These are phyloP conservation scores for Helicoverpa zea DNA, from an alignment of 1,140 invertebrate genomes.

Conservation along the genomic window DNA sequence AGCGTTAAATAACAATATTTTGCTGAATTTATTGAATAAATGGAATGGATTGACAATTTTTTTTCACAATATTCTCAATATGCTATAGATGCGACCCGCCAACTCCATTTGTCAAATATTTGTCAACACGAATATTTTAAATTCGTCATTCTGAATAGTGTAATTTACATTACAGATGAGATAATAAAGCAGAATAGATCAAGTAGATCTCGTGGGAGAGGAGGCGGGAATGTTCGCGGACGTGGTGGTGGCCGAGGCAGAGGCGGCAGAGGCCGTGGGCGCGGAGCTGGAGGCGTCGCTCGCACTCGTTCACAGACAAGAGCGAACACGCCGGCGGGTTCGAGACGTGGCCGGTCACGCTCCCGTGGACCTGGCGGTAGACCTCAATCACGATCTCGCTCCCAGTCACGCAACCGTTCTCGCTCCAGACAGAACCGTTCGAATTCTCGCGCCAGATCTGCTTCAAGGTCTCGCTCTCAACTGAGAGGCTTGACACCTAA, in stretches of 20 bases:
- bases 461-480: slow-evolving; percentile 72
- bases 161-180: slow-evolving; percentile 70
- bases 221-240: slow-evolving; percentile 67
- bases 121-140: slow-evolving; percentile 28
- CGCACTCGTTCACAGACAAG: slow-evolving; percentile 62
- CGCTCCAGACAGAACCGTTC: slow-evolving; percentile 71
- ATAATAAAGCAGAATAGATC: slow-evolving; percentile 78
- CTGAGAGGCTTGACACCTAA: slow-evolving; percentile 75
- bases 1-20: too few species aligned
- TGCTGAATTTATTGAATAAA: too few species aligned
- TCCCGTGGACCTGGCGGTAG: slow-evolving; percentile 64
- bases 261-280: slow-evolving; percentile 62
- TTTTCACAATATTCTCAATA: too few species aligned
- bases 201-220: slow-evolving; percentile 73
- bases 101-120: background rate
- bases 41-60: too few species aligned
- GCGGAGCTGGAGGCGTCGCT: slow-evolving; percentile 61
- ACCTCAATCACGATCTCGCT: slow-evolving; percentile 56
- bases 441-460: slow-evolving; percentile 69
- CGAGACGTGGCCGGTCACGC: slow-evolving; percentile 64
- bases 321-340: slow-evolving; percentile 56
- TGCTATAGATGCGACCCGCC: slow-evolving; percentile 1
- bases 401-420: slow-evolving; percentile 62
- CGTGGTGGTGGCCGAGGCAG: slow-evolving; percentile 66
- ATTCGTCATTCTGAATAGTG: background rate